Base-by-base conservation (phyloP, 2,113 vertebrate species). In the Bos javanicus region DNA sequence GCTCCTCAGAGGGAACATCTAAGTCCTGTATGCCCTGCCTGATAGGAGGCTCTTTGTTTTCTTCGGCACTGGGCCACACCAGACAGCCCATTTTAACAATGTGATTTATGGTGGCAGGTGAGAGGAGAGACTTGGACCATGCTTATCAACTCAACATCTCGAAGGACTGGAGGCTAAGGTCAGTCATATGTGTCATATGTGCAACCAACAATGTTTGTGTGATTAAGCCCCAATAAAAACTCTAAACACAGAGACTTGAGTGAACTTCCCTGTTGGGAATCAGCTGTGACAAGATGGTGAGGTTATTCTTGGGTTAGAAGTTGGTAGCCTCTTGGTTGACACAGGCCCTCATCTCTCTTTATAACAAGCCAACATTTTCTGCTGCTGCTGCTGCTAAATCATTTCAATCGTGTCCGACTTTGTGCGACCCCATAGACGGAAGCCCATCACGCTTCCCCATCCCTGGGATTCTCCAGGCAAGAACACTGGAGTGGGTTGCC, bases 21-120 rank as follows among this genome's bases (percentile, higher is more conserved):
- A 89, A 59, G 9, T 9, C 39, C 6, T 78, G 13, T 12, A 12
- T 5, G 7, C 15, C 10, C 67, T 25, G 48, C 16, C 74, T 85
- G 4, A 46, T 9, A 46, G 50, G 5, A 21, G 30, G 36, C 10
- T 59, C n/a, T 76, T 64, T 64, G 43, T 80, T 57, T 56, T 46
- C 5, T 1, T 14, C 1, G 1, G 0, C 4, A 7, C 30, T 39
- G 48, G 23, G 7, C 62, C 16, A 78, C 4, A 46, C 11, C 33
- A 87, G 26, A 36, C 14, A 33, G 6, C n/a, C 46, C 67, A 26
- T 74, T 57, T 28, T 82, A 56, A 36, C 4, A 48, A 26, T 48
- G 13, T 30, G 50, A 83, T 46, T 67, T 56, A 57, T 17, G 54
- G 28, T 54, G 14, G 25, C 62, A 33, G 54, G 33, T 50, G n/a